Evolutionary conservation across 2,113 vertebrate genomes (phyloP), one percentile per base, ranked within the genome.

Genomic region (Eudyptes chrysolophus): DNA sequence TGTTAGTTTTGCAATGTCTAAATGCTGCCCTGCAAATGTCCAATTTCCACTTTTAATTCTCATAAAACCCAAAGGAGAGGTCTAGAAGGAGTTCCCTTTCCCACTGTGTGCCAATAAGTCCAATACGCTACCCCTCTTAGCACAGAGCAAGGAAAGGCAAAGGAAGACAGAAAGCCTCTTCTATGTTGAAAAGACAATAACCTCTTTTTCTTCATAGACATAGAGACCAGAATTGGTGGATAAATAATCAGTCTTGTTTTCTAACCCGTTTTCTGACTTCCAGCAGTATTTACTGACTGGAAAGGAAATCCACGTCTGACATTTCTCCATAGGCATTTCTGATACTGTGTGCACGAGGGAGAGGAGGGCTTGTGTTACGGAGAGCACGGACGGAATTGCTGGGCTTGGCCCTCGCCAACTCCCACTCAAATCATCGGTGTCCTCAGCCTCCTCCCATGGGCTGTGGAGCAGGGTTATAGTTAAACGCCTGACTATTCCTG

Each of bases 321-420:
- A 60, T 74, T 36, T 42, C 61, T 60, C 16, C 15, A 3, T 2
- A 3, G 36, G 36, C 8, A 62, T 51, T 81, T 64, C 27, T 60
- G 21, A 42, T 38, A 10, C 0, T 30, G 44, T 11, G 10, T 38
- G 15, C 10, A 54, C n/a, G 46, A 36, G 21, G 9, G 14, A 65
- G 25, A 42, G 25, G 34, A 34, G 18, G 34, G 32, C 14, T 68
- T 1, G 0, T 51, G 17, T 19, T 25, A 54, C 0, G 1, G 30
- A 52, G 16, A 11, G 5, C 40, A 51, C 0, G 0, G 29, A n/a
- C 26, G 19, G 12, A 38, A 60, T 3, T 7, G 16, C 48, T 51
- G 40, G 9, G 29, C 18, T 34, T 89, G 57, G 24, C 58, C 36
- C 11, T 2, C 16, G 32, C 38, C 87, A 92, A 11, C 78, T 58